Evolutionary conservation across 2,888 invertebrate species (phyloP), one percentile per base, ranked within the genome.

Genomic region (Papilio demoleus): DNA sequence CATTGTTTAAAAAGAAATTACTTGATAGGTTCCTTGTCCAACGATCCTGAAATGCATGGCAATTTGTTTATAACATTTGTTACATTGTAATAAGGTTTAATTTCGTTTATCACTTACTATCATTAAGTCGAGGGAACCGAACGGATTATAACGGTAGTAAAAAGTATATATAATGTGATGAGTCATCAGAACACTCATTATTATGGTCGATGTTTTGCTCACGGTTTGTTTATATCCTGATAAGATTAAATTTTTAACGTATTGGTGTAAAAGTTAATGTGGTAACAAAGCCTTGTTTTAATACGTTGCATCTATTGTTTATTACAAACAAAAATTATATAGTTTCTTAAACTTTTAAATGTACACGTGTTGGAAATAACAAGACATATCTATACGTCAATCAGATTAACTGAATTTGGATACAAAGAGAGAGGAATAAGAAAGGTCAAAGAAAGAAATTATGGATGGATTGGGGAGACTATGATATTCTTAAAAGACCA

Each of bases 1-100:
- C 71, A 75, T 79, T 77, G 75, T 77, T 78, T 73, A 70, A 69
- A 72, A 75, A 74, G 72, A 74, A 71, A 75, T 72, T 75, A 73
- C 75, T 76, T 31, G 65, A 65, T 69, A 42, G 24, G 61, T 50
- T 69, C 65, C 50, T 65, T 42, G 47, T 27, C 27, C 61, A 56
- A 22, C 42, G 62, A 62, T 67, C 62, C 65, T 42, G 56, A 65
- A 61, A 61, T 47, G 42, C 12, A 22, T 12, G 22, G 1, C n/a
- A 27, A 11, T 19, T 53, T 50, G 24, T 31, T 31, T 4, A 3
- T 22, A 38, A 36, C n/a, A 38, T 67, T 67, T 61, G 9, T 53
- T 42, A 24, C 60, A 1, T 36, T 14, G 50, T 42, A 19, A 19
- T 69, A 69, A 69, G 50, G 60, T 65, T 24, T 12, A 61, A 1